Evolutionary conservation across 2,888 invertebrate genomes (phyloP).

Genomic region (Brassicogethes aeneus): DNA sequence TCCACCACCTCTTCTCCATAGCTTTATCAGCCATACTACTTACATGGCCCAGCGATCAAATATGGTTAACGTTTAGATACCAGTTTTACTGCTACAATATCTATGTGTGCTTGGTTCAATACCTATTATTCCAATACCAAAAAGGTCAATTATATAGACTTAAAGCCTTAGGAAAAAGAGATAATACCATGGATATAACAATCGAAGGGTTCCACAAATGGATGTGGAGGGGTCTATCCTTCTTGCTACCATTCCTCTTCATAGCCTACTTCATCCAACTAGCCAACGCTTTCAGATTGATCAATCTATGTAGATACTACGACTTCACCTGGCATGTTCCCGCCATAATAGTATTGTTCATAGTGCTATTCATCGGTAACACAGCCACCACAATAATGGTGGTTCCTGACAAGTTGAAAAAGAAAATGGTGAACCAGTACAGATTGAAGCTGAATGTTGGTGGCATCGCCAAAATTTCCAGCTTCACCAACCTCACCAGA

Average conservation of each 20-base stretch:
- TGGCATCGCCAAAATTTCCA: no score
- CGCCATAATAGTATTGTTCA: slow-evolving; percentile 72
- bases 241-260: slow-evolving; percentile 91
- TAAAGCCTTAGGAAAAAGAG: slow-evolving; percentile 87
- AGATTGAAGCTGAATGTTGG: no score
- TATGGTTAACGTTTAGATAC: slow-evolving; percentile 79
- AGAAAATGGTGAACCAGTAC: slow-evolving; percentile 20
- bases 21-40: slow-evolving; percentile 86
- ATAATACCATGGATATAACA: slow-evolving; percentile 99
- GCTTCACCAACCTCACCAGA: no score
- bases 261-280: slow-evolving; percentile 90
- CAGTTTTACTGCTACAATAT: slow-evolving; percentile 92
- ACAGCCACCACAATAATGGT: slow-evolving; percentile 78
- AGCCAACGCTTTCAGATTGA: slow-evolving; percentile 88
- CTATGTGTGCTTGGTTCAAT: slow-evolving; percentile 67
- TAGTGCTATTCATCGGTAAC: slow-evolving; percentile 83
- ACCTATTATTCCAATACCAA: slow-evolving; percentile 58
- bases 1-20: slow-evolving; percentile 95
- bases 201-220: slow-evolving; percentile 98
- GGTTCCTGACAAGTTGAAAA: slow-evolving; percentile 70
- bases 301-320: slow-evolving; percentile 61
- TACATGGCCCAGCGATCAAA: slow-evolving; percentile 91
- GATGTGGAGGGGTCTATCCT: slow-evolving; percentile 98
- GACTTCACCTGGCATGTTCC: slow-evolving; percentile 91
- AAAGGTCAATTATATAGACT: slow-evolving; percentile 56